phyloP scores from a whole-genome alignment of 1,140 invertebrate species.

The Eubasilissa regina region DNA sequence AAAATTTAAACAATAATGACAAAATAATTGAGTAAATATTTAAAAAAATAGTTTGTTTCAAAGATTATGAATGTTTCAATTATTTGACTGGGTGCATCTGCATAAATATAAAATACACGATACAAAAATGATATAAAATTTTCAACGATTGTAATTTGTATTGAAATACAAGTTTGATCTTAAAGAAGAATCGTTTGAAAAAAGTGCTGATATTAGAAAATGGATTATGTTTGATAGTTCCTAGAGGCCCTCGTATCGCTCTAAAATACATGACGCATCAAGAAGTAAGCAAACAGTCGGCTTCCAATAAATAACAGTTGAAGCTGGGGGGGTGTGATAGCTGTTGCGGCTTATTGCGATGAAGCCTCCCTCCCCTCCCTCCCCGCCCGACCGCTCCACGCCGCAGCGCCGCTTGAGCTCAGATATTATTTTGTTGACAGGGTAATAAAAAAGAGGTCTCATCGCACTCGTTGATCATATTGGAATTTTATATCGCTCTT shows the following conservation, averaged over 20 bases:
- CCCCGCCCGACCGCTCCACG: background rate
- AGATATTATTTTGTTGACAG: constrained; percentile 32
- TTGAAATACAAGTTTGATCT: background rate
- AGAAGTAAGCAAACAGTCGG: constrained; percentile 51
- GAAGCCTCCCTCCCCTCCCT: constrained; percentile 3
- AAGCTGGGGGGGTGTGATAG: constrained; percentile 23
- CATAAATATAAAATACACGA: background rate
- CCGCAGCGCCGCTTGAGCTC: too few species aligned
- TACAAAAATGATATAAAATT: too few species aligned
- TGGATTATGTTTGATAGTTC: constrained; percentile 6
- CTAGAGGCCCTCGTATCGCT: constrained; percentile 4
- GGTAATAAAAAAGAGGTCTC: constrained; percentile 24
- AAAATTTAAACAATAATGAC: too few species aligned
- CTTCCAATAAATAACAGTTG: constrained; percentile 42
- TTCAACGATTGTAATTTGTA: background rate
- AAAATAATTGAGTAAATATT: too few species aligned
- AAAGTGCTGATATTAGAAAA: constrained; percentile 10
- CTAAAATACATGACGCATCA: constrained; percentile 56
- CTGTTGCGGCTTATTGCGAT: constrained; percentile 36
- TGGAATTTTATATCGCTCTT: constrained; percentile 27
- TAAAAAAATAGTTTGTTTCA: too few species aligned
- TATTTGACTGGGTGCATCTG: background rate
- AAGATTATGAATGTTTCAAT: background rate
- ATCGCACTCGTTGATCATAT: constrained; percentile 9
- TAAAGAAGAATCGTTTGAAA: too few species aligned